phyloP scores from a whole-genome alignment of 2,797 vertebrate genomes.

The Harpagifer antarcticus region DNA sequence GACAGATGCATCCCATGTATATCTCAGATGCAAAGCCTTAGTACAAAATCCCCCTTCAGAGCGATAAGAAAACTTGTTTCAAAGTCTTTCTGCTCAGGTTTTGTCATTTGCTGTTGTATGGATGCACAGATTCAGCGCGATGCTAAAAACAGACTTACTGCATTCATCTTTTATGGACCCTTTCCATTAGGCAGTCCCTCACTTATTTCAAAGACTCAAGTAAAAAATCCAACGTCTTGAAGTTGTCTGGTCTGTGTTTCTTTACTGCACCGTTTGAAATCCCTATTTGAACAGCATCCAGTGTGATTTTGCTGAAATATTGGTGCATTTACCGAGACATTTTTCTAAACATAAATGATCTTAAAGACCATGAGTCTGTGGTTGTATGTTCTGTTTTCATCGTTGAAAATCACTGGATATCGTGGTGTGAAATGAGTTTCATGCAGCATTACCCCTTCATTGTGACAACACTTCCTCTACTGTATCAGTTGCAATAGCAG shows the following conservation, averaged over 20 bases:
- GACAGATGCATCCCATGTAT: neutral
- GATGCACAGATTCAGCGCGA: constrained; percentile 1
- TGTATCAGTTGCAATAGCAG: neutral
- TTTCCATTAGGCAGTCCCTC: constrained; percentile 7
- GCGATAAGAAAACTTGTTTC: neutral
- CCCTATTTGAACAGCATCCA: neutral
- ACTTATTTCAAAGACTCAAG: constrained; percentile 6
- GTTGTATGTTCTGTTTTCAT: neutral
- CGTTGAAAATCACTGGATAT: neutral
- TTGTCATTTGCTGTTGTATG: neutral
- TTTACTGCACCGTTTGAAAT: neutral
- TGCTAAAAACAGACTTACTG: constrained; percentile 9
- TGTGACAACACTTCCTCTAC: constrained; percentile 4
- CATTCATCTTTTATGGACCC: constrained; percentile 39
- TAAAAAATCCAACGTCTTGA: neutral
- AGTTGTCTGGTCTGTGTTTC: neutral
- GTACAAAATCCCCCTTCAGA: neutral
- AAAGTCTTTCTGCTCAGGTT: neutral
- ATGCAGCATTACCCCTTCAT: neutral
- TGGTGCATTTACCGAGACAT: neutral
- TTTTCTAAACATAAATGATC: neutral
- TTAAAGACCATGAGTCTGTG: neutral
- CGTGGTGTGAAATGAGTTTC: neutral
- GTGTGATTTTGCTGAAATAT: constrained; percentile 1
- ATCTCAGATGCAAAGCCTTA: neutral